phyloP scores from a whole-genome alignment of 2,797 vertebrate genomes.

The Nannoperca obscura region DNA sequence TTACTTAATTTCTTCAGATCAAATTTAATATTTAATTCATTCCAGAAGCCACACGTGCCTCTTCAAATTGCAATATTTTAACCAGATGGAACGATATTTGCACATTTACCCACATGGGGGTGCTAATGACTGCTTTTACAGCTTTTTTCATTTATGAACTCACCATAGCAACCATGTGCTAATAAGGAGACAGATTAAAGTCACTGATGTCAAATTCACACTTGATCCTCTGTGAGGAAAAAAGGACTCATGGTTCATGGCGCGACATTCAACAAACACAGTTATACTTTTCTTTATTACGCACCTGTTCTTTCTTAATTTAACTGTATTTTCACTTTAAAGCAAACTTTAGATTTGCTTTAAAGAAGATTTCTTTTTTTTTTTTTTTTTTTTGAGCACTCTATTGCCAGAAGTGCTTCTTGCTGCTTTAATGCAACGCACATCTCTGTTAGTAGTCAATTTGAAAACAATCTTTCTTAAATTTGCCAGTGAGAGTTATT shows the following conservation, averaged over 20 bases:
- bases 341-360: neutral
- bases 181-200: constrained; percentile 13
- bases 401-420: neutral
- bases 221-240: constrained; percentile 8
- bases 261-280: neutral
- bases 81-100: neutral
- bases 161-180: constrained; percentile 51
- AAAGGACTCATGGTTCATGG: neutral
- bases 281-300: neutral
- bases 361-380: no score
- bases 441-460: neutral
- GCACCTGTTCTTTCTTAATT: neutral
- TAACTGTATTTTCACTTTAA: neutral
- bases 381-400: no score
- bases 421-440: neutral
- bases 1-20: constrained; percentile 6
- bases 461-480: neutral
- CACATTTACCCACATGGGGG: constrained; percentile 47
- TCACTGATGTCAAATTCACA: constrained; percentile 31
- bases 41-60: constrained; percentile 22
- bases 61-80: neutral
- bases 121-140: constrained; percentile 23
- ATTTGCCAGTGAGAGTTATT: no score
- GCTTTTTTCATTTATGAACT: constrained; percentile 36
- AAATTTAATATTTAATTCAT: neutral